A percentile compares a stretch with the other conserved stretches of the same genome.
phyloP scores from a whole-genome alignment of 2,113 vertebrate species.

The Polyodon spathula region DNA sequence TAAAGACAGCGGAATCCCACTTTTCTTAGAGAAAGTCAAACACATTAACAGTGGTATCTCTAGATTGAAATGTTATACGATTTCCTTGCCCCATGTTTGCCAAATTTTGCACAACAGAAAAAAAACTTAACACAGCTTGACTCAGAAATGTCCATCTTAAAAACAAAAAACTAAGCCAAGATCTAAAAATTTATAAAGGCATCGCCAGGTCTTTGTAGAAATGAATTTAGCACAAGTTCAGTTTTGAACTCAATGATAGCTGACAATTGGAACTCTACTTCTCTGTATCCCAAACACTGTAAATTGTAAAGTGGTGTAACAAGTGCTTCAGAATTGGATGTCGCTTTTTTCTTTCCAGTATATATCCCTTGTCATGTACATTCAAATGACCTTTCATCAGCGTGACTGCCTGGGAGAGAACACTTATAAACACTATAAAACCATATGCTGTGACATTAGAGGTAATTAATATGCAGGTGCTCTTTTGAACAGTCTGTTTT shows the following conservation, averaged over 20 bases:
- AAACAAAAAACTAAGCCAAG: too few relatives aligned
- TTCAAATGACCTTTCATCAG: constrained; percentile 14
- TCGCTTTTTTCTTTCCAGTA: too few relatives aligned
- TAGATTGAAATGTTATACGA: constrained; percentile 64
- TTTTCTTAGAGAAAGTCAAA: constrained; percentile 65
- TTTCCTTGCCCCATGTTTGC: constrained; percentile 42
- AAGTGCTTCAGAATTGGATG: too few relatives aligned
- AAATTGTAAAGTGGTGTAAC: too few relatives aligned
- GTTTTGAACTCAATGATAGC: too few relatives aligned
- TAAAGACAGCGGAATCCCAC: constrained; percentile 79
- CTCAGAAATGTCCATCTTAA: too few relatives aligned
- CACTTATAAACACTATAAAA: constrained; percentile 54
- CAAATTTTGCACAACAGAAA: constrained; percentile 30
- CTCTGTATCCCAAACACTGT: too few relatives aligned
- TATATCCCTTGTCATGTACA: neutral
- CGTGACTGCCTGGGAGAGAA: constrained; percentile 52
- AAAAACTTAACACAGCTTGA: too few relatives aligned
- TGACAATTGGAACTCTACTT: too few relatives aligned
- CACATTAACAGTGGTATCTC: constrained; percentile 55
- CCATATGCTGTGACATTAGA: constrained; percentile 55
- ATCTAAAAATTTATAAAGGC: too few relatives aligned
- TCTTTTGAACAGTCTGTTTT: constrained; percentile 43
- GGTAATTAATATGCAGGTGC: constrained; percentile 62
- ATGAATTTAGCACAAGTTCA: too few relatives aligned
- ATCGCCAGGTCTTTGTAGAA: too few relatives aligned